Percentiles rank a stretch among this genome's conserved stretches.
Conservation (phyloP, 2,797 vertebrate genomes). For the Hippocampus kuda region DNA sequence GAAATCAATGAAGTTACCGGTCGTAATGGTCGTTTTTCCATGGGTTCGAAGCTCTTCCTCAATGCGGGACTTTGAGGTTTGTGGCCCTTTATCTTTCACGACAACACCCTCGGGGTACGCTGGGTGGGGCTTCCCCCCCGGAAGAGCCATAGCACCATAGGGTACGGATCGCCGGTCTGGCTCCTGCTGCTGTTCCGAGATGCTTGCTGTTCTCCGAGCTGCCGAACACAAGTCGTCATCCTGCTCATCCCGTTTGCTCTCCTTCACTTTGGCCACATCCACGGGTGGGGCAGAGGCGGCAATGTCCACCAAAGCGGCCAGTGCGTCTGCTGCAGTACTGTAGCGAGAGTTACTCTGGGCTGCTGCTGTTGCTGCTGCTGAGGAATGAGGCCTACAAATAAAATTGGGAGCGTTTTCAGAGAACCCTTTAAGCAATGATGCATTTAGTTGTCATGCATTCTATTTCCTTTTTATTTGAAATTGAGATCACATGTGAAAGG, state of each 20-base stretch:
- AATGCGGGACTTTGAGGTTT: slow-evolving; percentile 86
- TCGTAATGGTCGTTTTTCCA: slow-evolving; percentile 97
- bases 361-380: slow-evolving; percentile 39
- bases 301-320: slow-evolving; percentile 91
- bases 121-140: slow-evolving; percentile 77
- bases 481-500: too few relatives aligned
- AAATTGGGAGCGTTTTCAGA: neutral
- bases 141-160: slow-evolving; percentile 75
- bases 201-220: slow-evolving; percentile 63
- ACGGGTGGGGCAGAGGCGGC: slow-evolving; percentile 90
- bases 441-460: neutral
- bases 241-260: slow-evolving; percentile 78
- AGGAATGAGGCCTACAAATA: slow-evolving; percentile 61
- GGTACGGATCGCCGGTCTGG: slow-evolving; percentile 78
- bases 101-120: slow-evolving; percentile 69
- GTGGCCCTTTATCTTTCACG: slow-evolving; percentile 83
- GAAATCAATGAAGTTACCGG: slow-evolving; percentile 98
- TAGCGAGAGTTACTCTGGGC: slow-evolving; percentile 81
- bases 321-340: slow-evolving; percentile 87
- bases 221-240: slow-evolving; percentile 70
- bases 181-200: slow-evolving; percentile 76
- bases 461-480: too few relatives aligned
- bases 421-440: neutral
- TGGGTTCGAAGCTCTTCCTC: slow-evolving; percentile 94
- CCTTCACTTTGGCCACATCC: slow-evolving; percentile 87